A percentile compares a stretch with the other conserved stretches of the same genome.
Evolutionary conservation across 2,888 invertebrate genomes (phyloP).

Genomic region (Herminia tarsipennalis): DNA sequence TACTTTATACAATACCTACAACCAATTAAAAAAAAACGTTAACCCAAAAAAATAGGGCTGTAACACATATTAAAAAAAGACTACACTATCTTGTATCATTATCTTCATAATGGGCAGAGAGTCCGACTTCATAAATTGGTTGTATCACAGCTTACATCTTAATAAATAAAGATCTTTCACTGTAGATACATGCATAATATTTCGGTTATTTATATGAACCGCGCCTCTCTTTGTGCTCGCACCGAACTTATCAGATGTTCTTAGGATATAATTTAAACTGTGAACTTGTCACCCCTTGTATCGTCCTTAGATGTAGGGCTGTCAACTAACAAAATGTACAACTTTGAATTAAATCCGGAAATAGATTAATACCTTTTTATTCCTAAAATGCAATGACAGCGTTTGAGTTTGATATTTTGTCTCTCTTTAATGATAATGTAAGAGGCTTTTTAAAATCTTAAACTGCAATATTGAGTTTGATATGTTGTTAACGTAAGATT

Average conservation of each 20-base stretch:
- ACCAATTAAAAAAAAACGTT: neutral
- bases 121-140: slow-evolving; percentile 68
- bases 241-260: slow-evolving; percentile 70
- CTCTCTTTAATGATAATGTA: too few species aligned
- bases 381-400: neutral
- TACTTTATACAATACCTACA: too few species aligned
- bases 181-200: slow-evolving; percentile 69
- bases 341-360: too few species aligned
- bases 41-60: slow-evolving; percentile 32
- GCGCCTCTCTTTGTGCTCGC: slow-evolving; percentile 57
- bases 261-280: slow-evolving; percentile 69
- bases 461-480: too few species aligned
- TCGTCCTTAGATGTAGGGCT: slow-evolving; percentile 50
- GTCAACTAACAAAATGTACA: slow-evolving; percentile 17
- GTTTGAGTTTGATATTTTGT: neutral
- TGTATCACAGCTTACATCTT: slow-evolving; percentile 71
- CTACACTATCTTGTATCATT: slow-evolving; percentile 62
- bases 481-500: too few species aligned
- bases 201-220: slow-evolving; percentile 70
- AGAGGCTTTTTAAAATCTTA: too few species aligned
- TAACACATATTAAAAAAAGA: slow-evolving; percentile 39
- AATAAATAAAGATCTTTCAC: slow-evolving; percentile 77
- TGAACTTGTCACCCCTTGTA: slow-evolving; percentile 67
- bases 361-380: too few species aligned
- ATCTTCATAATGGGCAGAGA: slow-evolving; percentile 63